Percentiles rank a stretch among this genome's conserved stretches.
Conservation (phyloP, 53 echinoderm and acorn worm genomes). For the Paracentrotus lividus region DNA sequence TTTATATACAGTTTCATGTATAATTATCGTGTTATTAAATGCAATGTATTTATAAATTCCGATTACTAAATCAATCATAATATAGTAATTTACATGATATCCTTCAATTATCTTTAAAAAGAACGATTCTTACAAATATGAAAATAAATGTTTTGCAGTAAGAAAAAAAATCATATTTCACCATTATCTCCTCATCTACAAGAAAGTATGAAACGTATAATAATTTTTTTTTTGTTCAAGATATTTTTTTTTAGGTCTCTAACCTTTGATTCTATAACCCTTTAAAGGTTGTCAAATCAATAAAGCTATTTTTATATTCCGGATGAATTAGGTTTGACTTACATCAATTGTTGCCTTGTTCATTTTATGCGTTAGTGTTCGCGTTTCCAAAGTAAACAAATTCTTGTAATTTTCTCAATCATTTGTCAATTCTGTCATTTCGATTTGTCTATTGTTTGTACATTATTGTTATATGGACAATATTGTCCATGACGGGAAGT, state of each 20-base stretch:
- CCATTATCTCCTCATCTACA: no score
- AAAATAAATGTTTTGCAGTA: neutral
- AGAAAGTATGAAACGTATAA: no score
- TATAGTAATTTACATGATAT: neutral
- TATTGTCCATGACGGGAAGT: neutral
- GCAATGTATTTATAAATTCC: neutral
- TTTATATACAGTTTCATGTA: neutral
- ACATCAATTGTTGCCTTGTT: slow-evolving; percentile 2
- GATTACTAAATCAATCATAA: neutral
- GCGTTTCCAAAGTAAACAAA: no score
- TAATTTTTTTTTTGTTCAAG: no score
- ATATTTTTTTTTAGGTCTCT: neutral
- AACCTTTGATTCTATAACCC: neutral
- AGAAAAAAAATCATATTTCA: neutral
- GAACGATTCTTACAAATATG: neutral
- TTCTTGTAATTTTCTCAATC: slow-evolving; percentile 11
- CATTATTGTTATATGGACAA: neutral
- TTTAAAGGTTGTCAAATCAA: neutral
- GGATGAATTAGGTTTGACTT: neutral
- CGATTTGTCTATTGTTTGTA: slow-evolving; percentile 38
- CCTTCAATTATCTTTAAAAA: neutral
- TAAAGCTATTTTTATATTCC: neutral
- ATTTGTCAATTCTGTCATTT: neutral
- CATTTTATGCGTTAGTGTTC: neutral
- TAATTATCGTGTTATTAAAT: neutral